These are phyloP conservation scores for Heteromormyrus szaboi DNA, from an alignment of 2,797 vertebrate genomes.

Conservation along the genomic window DNA sequence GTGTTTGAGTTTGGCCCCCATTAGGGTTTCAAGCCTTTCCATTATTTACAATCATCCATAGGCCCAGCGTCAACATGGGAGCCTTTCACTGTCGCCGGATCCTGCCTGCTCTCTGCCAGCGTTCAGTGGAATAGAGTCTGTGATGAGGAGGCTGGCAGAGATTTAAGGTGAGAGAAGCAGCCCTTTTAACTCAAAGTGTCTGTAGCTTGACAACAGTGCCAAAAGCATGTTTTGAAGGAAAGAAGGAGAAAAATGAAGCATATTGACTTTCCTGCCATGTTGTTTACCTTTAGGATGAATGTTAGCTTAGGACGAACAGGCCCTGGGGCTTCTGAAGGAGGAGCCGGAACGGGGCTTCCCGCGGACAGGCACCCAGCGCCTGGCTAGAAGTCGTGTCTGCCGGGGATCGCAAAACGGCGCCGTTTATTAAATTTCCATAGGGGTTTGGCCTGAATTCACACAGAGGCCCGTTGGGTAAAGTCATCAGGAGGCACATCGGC, in stretches of 20 bases:
- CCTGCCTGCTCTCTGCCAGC: background rate
- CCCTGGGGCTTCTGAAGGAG: constrained; percentile 40
- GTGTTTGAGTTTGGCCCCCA: constrained; percentile 52
- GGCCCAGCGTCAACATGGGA: constrained; percentile 63
- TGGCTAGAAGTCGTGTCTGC: constrained; percentile 49
- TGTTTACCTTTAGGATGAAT: constrained; percentile 67
- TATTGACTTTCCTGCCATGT: constrained; percentile 59
- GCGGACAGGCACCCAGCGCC: constrained; percentile 56
- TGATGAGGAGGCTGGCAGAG: constrained; percentile 44
- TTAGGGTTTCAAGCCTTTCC: constrained; percentile 66
- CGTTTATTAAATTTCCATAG: constrained; percentile 73
- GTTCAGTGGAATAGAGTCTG: constrained; percentile 33
- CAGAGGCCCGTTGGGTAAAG: constrained; percentile 61
- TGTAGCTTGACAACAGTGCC: constrained; percentile 62
- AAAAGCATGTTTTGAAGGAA: constrained; percentile 61
- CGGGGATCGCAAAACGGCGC: constrained; percentile 58
- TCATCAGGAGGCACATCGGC: constrained; percentile 47
- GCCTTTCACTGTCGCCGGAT: background rate
- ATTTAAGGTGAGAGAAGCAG: constrained; percentile 68
- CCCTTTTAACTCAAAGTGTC: constrained; percentile 73
- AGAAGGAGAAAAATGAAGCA: constrained; percentile 56
- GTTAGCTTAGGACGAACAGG: constrained; percentile 59
- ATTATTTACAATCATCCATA: constrained; percentile 66
- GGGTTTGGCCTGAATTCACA: constrained; percentile 66
- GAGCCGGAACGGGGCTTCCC: constrained; percentile 40